Percentiles rank a stretch among this genome's conserved stretches.
Evolutionary conservation across 1,140 invertebrate species (phyloP).

Genomic region (Heliconius melpomene): DNA sequence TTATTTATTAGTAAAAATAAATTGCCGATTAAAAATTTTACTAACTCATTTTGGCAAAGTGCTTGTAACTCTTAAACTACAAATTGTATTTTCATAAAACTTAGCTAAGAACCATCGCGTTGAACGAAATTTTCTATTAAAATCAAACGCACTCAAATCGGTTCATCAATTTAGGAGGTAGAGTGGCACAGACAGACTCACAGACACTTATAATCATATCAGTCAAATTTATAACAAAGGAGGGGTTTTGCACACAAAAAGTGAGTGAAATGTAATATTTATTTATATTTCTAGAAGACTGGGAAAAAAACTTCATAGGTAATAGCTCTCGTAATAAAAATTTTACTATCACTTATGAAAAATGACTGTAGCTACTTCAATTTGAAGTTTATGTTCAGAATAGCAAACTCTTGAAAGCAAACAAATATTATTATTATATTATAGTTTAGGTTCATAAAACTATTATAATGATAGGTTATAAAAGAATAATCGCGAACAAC

Average conservation of each 20-base stretch:
- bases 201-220: too few species aligned
- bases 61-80: background rate
- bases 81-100: too few species aligned
- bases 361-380: background rate
- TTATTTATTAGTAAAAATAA: background rate
- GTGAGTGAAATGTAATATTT: background rate
- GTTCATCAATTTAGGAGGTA: too few species aligned
- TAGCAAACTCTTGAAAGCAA: background rate
- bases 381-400: background rate
- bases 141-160: too few species aligned
- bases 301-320: background rate
- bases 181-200: too few species aligned
- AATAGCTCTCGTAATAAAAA: background rate
- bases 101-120: too few species aligned
- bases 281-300: background rate
- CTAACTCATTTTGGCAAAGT: background rate
- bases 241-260: too few species aligned
- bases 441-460: background rate
- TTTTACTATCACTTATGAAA: background rate
- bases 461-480: background rate
- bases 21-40: too few species aligned
- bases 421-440: background rate
- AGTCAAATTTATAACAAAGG: too few species aligned
- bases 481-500: background rate
- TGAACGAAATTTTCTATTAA: too few species aligned